A percentile compares a stretch with the other conserved stretches of the same genome.
phyloP scores from a whole-genome alignment of 2,888 invertebrate species.

The Leptopterna dolabrata region DNA sequence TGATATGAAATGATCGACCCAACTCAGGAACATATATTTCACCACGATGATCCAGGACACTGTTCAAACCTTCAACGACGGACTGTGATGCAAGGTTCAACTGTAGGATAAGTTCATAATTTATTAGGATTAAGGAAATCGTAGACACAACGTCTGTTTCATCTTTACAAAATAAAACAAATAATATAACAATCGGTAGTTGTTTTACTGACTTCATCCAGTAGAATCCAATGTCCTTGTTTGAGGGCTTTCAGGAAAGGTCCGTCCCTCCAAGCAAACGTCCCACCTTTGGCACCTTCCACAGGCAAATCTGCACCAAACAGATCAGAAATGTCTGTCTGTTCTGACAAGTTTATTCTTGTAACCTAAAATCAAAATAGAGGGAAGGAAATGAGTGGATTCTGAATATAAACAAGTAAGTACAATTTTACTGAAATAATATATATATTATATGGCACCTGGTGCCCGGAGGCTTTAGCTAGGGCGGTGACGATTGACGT shows the following conservation, averaged over 20 bases:
- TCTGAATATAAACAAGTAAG: too few relatives aligned
- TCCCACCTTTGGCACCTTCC: conserved; percentile 85
- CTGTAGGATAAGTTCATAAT: conserved; percentile 65
- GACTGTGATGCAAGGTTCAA: conserved; percentile 98
- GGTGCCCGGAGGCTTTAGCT: conserved; percentile 85
- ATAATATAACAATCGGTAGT: too few relatives aligned
- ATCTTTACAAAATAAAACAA: too few relatives aligned
- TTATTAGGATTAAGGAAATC: too few relatives aligned
- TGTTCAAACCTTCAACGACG: conserved; percentile 97
- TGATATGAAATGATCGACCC: conserved; percentile 83
- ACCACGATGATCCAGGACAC: conserved; percentile 96
- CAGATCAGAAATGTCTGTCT: conserved; percentile 97
- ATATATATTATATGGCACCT: too few relatives aligned
- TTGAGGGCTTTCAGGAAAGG: conserved; percentile 93
- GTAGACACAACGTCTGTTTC: too few relatives aligned
- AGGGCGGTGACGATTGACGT: conserved; percentile 93
- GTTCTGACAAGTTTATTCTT: conserved; percentile 97
- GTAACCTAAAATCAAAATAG: conserved; percentile 67
- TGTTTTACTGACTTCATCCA: conserved; percentile 82
- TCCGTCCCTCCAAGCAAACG: conserved; percentile 97
- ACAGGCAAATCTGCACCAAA: conserved; percentile 98
- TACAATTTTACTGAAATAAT: too few relatives aligned
- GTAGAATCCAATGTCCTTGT: conserved; percentile 93
- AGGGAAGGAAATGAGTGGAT: neutral
- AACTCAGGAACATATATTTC: conserved; percentile 96